These are phyloP conservation scores for Leucoraja ocellata DNA, from an alignment of 2,797 vertebrate genomes.

Conservation along the genomic window DNA sequence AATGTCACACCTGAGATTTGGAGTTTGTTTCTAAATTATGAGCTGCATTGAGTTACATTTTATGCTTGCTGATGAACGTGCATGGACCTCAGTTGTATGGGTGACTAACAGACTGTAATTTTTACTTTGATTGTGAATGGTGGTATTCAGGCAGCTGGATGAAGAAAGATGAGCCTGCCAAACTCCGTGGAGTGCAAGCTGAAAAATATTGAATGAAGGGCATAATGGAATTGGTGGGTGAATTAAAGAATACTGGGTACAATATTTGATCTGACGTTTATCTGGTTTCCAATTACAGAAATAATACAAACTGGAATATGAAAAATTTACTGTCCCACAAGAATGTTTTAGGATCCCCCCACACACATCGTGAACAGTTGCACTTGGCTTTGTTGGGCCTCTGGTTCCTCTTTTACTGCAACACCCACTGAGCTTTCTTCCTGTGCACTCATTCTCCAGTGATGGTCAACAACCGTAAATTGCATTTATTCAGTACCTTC, in stretches of 20 bases:
- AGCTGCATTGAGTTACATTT: not conserved
- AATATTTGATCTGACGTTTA: not conserved
- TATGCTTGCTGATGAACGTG: not conserved
- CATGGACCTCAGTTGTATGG: not conserved
- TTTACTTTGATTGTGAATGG: not conserved
- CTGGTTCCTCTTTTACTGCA: not conserved
- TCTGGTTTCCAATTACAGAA: not conserved
- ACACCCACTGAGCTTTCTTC: not conserved
- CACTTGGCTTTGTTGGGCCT: not conserved
- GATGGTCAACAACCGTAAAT: not conserved
- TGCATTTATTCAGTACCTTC: not conserved
- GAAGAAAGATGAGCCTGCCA: not conserved
- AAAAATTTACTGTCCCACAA: not conserved
- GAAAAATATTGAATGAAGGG: not conserved
- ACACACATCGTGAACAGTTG: not conserved
- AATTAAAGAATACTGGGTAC: not conserved
- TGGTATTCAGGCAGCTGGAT: not conserved
- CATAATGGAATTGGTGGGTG: not conserved
- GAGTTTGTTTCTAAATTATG: not conserved
- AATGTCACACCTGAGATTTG: no score
- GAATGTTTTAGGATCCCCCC: not conserved
- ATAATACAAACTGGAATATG: not conserved
- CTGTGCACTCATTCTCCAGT: not conserved
- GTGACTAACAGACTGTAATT: not conserved
- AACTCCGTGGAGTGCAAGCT: not conserved